These are phyloP conservation scores for Siderastrea siderea DNA, from an alignment of 92 coral and sea anemone genomes.

Conservation along the genomic window DNA sequence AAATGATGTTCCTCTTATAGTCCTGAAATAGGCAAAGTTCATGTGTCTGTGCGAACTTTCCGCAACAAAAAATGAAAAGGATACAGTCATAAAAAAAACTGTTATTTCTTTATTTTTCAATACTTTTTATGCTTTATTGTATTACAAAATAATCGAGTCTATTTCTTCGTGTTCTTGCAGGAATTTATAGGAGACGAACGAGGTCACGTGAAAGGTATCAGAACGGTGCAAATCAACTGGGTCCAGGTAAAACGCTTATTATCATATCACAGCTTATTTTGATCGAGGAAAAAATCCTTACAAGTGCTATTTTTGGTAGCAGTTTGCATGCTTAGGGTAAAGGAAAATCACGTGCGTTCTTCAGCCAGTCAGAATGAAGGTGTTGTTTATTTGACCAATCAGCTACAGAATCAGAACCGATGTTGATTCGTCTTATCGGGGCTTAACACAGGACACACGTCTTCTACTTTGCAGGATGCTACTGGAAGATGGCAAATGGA, in stretches of 20 bases:
- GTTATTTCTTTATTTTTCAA: too few species aligned
- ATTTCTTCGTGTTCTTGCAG: slow-evolving; percentile 29
- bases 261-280: neutral
- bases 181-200: slow-evolving; percentile 90
- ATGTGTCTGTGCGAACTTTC: too few species aligned
- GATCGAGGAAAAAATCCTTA: too few species aligned
- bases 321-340: too few species aligned
- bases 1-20: neutral
- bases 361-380: too few species aligned
- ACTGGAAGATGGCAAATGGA: slow-evolving; percentile 94
- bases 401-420: neutral
- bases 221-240: slow-evolving; percentile 91
- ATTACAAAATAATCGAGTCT: neutral
- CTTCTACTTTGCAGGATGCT: slow-evolving; percentile 64
- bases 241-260: slow-evolving; percentile 77
- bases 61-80: too few species aligned
- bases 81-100: too few species aligned
- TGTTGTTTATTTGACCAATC: neutral
- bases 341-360: too few species aligned
- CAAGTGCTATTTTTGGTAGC: too few species aligned
- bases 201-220: slow-evolving; percentile 93
- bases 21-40: too few species aligned
- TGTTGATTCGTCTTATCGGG: too few species aligned
- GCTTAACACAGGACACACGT: neutral
- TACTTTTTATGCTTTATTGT: too few species aligned